phyloP scores from a whole-genome alignment of 2,113 vertebrate genomes.

The Nycticorax nycticorax region DNA sequence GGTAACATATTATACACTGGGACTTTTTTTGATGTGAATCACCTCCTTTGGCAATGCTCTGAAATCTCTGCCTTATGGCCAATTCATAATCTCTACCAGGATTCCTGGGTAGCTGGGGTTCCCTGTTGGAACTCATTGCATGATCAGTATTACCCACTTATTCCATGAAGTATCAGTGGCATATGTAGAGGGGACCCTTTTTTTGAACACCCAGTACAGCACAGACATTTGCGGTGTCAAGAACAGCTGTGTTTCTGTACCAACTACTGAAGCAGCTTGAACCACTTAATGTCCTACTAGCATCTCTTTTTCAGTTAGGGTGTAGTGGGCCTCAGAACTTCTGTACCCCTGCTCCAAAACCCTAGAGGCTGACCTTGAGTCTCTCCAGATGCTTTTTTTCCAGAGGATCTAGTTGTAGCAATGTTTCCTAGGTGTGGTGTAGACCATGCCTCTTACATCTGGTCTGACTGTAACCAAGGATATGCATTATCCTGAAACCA shows the following conservation, averaged over 20 bases:
- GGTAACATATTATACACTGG: background rate
- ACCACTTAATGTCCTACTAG: background rate
- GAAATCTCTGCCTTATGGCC: background rate
- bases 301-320: background rate
- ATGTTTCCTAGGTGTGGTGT: background rate
- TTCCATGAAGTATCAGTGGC: background rate
- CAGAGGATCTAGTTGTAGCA: background rate
- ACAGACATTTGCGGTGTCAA: background rate
- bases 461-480: background rate
- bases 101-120: background rate
- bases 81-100: background rate
- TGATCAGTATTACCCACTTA: background rate
- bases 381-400: background rate
- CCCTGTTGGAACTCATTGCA: background rate
- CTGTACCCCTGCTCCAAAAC: background rate
- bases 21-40: background rate
- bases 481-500: background rate
- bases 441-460: background rate
- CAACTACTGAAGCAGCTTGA: background rate
- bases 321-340: background rate
- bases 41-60: background rate
- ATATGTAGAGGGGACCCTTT: background rate
- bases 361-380: background rate
- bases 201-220: background rate
- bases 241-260: background rate